Base-by-base conservation (phyloP, 2,888 invertebrate genomes). In the Thumatha senex region DNA sequence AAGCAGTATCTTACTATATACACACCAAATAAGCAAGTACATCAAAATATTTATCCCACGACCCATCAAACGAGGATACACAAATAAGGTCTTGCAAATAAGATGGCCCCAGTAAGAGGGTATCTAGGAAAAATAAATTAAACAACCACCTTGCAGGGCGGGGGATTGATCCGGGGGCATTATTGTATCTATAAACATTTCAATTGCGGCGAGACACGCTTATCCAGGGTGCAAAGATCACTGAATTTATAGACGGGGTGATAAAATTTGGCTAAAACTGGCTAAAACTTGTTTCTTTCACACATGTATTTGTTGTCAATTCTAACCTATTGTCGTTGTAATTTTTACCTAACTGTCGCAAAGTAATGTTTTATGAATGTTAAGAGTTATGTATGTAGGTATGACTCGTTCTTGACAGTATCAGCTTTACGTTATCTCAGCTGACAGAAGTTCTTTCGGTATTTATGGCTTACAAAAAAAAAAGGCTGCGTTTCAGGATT, bases 101-200 rank as follows among this genome's bases (percentile, higher is more conserved):
- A 70, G 63, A 55, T 45, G 44, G 45, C 55, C 54, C 50, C 54
- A 58, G 51, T 31, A 46, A 40, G 48, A 40, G 57, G 54, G 70
- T 67, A 72, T 67, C 70, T 71, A 66, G 74, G 79, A 81, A 83
- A 87, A 86, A 87, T 85, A 86, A 85, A 87, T 86, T 84, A 85
- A 85, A 80, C 82, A 77, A 68, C 73, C 64, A 73, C 70, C 72
- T 67, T 63, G 51, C 70, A 67, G 56, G 67, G 58, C 61, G 45
- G 74, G 78, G 83, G 78, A 85, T 84, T 85, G 86, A 88, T 88
- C 87, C 85, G 75, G 68, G 66, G 72, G 82, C 80, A 79, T 86
- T 86, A 86, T 83, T 84, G 83, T 85, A 86, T 86, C 86, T 85
- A 84, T 87, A 86, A 87, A 86, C 86, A 87, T 89, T 87, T 86